These are phyloP conservation scores for Tringa solitaria DNA, from an alignment of 2,113 vertebrate species.

Conservation along the genomic window DNA sequence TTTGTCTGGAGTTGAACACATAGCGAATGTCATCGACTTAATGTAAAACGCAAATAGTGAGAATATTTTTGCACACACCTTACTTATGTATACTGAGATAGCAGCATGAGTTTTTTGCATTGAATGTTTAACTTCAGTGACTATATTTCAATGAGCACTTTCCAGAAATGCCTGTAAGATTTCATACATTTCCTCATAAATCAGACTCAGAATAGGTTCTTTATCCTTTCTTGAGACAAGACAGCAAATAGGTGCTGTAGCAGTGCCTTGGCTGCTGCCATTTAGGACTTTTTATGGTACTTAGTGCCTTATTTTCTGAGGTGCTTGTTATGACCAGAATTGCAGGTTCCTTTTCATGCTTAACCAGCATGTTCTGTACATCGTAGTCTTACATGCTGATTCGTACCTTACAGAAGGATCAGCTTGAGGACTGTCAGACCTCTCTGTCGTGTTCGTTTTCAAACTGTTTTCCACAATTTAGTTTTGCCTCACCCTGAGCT, in stretches of 20 bases:
- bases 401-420: neutral
- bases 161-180: neutral
- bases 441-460: neutral
- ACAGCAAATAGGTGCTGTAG: neutral
- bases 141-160: neutral
- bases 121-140: neutral
- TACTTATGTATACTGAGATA: neutral
- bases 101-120: fast-evolving
- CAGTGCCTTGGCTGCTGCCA: neutral
- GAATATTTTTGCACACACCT: neutral
- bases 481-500: neutral
- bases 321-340: neutral
- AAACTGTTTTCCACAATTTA: neutral
- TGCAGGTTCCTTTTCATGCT: neutral
- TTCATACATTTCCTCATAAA: neutral
- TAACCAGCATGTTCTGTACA: neutral
- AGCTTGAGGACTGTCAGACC: neutral
- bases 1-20: neutral
- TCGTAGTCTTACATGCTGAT: neutral
- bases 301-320: neutral
- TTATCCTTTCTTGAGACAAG: neutral
- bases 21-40: neutral
- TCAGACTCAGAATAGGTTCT: neutral
- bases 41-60: neutral
- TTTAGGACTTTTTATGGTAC: neutral